Evolutionary conservation across 2,888 invertebrate species (phyloP).

Genomic region (Peribatodes rhomboidaria): DNA sequence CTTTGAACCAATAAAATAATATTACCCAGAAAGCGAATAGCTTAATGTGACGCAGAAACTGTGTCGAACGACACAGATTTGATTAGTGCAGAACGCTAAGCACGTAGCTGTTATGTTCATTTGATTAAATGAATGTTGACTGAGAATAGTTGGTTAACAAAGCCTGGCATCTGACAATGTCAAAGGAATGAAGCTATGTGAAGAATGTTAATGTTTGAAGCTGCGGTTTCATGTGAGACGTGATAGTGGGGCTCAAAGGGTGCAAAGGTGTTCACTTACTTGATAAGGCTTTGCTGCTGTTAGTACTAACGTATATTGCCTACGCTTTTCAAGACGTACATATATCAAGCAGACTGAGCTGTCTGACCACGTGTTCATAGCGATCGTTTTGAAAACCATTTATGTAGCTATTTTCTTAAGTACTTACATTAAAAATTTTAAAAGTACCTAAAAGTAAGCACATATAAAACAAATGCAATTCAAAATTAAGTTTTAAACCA

Average conservation of each 20-base stretch:
- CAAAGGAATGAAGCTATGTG: conserved; percentile 58
- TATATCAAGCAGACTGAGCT: not conserved
- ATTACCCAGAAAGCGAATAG: not conserved
- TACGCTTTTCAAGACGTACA: conserved; percentile 2
- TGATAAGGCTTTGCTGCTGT: conserved; percentile 22
- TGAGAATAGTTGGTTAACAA: conserved; percentile 60
- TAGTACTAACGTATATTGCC: conserved; percentile 10
- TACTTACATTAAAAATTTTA: no score
- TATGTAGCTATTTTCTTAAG: no score
- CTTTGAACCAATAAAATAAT: conserved; percentile 3
- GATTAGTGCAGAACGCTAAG: conserved; percentile 66
- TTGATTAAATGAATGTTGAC: conserved; percentile 73
- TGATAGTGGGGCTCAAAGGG: conserved; percentile 43
- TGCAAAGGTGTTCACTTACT: conserved; percentile 33
- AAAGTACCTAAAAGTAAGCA: no score
- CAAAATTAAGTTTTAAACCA: no score
- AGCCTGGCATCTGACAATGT: conserved; percentile 60
- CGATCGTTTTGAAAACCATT: no score
- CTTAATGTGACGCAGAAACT: conserved; percentile 59
- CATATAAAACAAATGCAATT: no score
- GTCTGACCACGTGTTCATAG: no score
- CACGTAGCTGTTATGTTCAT: conserved; percentile 73
- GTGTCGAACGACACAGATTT: conserved; percentile 66
- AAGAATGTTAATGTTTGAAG: conserved; percentile 55
- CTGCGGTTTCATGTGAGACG: conserved; percentile 47